Base-by-base conservation (phyloP, 2,113 vertebrate species). In the Campylorhamphus procurvoides region DNA sequence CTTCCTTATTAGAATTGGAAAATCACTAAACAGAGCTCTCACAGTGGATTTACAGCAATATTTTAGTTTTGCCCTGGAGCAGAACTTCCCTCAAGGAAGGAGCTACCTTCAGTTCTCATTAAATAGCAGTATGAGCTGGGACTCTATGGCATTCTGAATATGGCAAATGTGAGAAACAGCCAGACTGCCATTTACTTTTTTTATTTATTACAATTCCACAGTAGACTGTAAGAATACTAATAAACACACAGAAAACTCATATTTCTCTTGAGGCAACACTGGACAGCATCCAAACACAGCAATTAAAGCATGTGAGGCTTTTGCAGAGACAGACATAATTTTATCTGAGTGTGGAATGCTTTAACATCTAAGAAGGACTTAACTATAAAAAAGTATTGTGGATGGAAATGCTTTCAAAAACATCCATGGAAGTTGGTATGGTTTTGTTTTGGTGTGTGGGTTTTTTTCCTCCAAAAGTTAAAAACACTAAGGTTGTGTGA, bases 1-100 rank as follows among this genome's bases (percentile, higher is more conserved):
- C 46, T 81, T 84, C 69, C 56, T 64, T 71, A 68, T 72, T 84
- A 95, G 72, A 94, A 91, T 56, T 84, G 76, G 64, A 74, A 94
- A 93, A 84, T 42, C 20, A 71, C 33, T 59, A 78, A 88, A 59
- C 67, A 62, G 33, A 47, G 15, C 42, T 66, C 79, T 83, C 76
- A 67, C 76, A 18, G 37, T 15, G 12, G 47, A 55, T 81, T 90
- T 64, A 39, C 27, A 81, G 58, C 40, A 72, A 44, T 28, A 7
- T 80, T 86, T 90, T 67, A 10, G 0, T 90, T 90, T 81, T 92
- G 64, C 56, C 60, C 56, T 71, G 74, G 12, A 78, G 83, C 47
- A 90, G 15, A 92, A 60, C 29, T 87, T 78, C 62, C 37, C 53
- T 84, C 28, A 56, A 83, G 75, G 79, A 35, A 86, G 9, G 29